Evolutionary conservation across 2,888 invertebrate genomes (phyloP), one percentile per base, ranked within the genome.

Genomic region (Epirrhoe tristata): DNA sequence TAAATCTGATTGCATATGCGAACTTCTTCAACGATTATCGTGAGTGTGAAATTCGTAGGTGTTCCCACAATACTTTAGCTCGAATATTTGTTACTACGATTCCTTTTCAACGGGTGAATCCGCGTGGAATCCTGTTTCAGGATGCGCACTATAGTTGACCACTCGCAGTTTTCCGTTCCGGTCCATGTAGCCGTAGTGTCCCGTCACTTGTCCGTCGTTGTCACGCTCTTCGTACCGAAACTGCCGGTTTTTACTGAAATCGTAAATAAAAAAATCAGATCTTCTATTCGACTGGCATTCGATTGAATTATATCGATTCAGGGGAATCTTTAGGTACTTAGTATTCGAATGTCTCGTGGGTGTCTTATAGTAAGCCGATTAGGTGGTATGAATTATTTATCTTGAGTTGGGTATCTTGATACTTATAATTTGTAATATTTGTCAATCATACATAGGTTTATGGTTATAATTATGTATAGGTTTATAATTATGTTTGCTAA

Each of bases 131-230:
- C 97, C 97, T 60, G 94, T 93, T 66, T 95, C 87, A 0, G 97
- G 96, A 78, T 96, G 95, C 0, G 97, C 96, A 74, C 95, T 94
- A 81, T 97, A 97, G 87, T 96, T 96, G 69, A 97, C 95, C 31
- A 96, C 94, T 72, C 96, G 95, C 48, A 97, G 91, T 89, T 97
- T 97, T 14, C 97, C 97, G 73, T 93, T 88, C 69, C 95, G 95
- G 85, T 97, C 97, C 82, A 96, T 95, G 86, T 96, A 97, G 51
- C 97, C 97, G 81, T 97, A 97, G 80, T 96, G 96, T 5, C 97
- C 97, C 76, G 95, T 95, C 52, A 97, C 96, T 67, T 95, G 92
- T 5, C 97, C 97, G 63, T 96, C 95, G 72, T 95, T 95, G 85
- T 96, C 96, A 60, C 96, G 94, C 84, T 97, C 97, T 85, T 97